These are phyloP conservation scores for Monoplex corrugatus DNA, from an alignment of 2,888 invertebrate genomes.

Conservation along the genomic window DNA sequence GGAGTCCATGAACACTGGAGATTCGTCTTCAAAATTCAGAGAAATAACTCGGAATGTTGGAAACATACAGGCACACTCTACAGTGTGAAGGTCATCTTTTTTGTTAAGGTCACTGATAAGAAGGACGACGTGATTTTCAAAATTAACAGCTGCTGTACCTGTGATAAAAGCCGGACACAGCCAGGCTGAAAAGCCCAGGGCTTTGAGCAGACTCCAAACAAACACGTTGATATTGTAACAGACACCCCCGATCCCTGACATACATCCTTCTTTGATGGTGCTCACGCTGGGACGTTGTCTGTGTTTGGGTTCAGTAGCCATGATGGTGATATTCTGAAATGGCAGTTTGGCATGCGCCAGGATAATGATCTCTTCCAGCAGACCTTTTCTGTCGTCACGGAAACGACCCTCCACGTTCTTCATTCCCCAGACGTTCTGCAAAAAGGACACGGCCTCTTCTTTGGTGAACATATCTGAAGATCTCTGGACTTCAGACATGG, in stretches of 20 bases:
- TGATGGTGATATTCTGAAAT: conserved; percentile 58
- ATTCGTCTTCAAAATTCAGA: conserved; percentile 60
- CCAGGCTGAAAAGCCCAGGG: conserved; percentile 51
- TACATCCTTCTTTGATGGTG: conserved; percentile 55
- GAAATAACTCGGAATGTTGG: conserved; percentile 60
- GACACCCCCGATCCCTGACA: conserved; percentile 58
- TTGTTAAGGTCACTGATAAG: conserved; percentile 55
- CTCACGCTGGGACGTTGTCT: conserved; percentile 55
- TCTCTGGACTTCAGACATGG: neutral
- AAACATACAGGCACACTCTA: conserved; percentile 57
- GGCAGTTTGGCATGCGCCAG: conserved; percentile 49
- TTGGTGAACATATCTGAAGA: conserved; percentile 57
- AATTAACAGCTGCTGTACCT: conserved; percentile 48
- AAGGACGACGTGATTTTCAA: conserved; percentile 58
- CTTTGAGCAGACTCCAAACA: conserved; percentile 56
- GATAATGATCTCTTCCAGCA: conserved; percentile 53
- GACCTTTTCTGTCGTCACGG: conserved; percentile 15
- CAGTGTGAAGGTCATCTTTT: conserved; percentile 55
- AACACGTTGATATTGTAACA: conserved; percentile 60
- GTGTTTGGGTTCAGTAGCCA: conserved; percentile 44
- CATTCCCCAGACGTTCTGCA: conserved; percentile 51
- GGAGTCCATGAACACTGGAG: conserved; percentile 55
- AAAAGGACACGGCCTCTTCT: conserved; percentile 55
- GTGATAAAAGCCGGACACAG: conserved; percentile 53
- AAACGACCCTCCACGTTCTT: conserved; percentile 44